Evolutionary conservation across 2,113 vertebrate genomes (phyloP), one percentile per base, ranked within the genome.

Genomic region (Hystrix brachyura): DNA sequence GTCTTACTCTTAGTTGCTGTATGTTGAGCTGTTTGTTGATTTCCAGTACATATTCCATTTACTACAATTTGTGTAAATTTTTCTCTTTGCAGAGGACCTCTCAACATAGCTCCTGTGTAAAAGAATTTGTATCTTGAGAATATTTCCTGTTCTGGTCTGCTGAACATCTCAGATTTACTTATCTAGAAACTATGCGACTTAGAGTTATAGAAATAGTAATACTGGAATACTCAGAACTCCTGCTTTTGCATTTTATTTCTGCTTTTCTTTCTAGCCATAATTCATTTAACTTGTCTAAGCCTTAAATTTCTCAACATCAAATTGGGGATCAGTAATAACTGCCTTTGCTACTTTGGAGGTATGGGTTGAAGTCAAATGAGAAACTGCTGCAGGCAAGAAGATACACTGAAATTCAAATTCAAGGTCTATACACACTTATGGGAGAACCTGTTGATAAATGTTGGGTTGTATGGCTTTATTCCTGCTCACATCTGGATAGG

Each of bases 1-100:
- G 87, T 98, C 48, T 97, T 97, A 97, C 91, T 97, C 72, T 96
- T 92, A 97, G 53, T 94, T 95, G 81, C 94, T 97, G 51, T 98
- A 96, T 97, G 46, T 81, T 91, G 92, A 98, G 96, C 93, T 97
- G 94, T 88, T 98, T 98, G 96, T 38, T 38, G 71, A 96, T 96
- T 97, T 98, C 87, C 95, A 95, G 84, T 78, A 95, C 60, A 18
- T 82, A 96, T 97, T 97, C 85, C 90, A 92, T 91, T 97, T 96
- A 94, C 27, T 93, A 69, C 69, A 97, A 89, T 97, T 80, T 97
- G 38, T 78, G 97, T 87, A 62, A 80, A 32, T 65, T 96, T 96
- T 51, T 79, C 34, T 90, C 10, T 89, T 86, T 82, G 55, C 51
- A 69, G 80, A 83, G n/a, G 43, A 83, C 32, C 83, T 86, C 5